Conservation (phyloP, 2,888 invertebrate species). For the Parnassius smintheus region DNA sequence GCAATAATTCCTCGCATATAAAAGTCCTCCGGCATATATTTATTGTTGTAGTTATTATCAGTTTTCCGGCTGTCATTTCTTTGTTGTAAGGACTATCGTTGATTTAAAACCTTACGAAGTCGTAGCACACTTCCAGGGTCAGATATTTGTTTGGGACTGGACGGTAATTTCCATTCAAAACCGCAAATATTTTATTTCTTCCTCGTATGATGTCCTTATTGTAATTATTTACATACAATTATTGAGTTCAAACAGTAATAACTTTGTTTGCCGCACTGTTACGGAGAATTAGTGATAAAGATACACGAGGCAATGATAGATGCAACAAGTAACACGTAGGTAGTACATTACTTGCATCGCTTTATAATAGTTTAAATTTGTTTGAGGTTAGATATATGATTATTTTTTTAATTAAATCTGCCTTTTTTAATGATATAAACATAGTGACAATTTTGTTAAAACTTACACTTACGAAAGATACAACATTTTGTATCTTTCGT, state of each 20-base stretch:
- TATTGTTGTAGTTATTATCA: slow-evolving; percentile 40
- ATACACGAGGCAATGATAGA: slow-evolving; percentile 25
- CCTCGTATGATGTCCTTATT: slow-evolving; percentile 19
- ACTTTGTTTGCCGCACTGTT: slow-evolving; percentile 25
- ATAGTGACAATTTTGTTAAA: too few species aligned
- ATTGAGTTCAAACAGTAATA: slow-evolving; percentile 27
- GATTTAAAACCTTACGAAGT: slow-evolving; percentile 45
- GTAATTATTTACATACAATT: slow-evolving; percentile 23
- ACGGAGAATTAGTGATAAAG: slow-evolving; percentile 23
- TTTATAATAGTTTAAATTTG: slow-evolving; percentile 22
- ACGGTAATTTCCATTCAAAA: slow-evolving; percentile 42
- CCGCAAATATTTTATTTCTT: slow-evolving; percentile 36
- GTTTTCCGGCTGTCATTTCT: slow-evolving; percentile 46
- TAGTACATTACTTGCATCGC: slow-evolving; percentile 16
- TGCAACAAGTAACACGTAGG: slow-evolving; percentile 25
- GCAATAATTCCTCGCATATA: slow-evolving; percentile 8
- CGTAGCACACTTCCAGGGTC: slow-evolving; percentile 51
- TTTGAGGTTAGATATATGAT: slow-evolving; percentile 5
- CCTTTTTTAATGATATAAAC: neutral
- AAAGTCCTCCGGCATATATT: slow-evolving; percentile 29
- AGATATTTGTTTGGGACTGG: slow-evolving; percentile 47
- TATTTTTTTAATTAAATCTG: neutral
- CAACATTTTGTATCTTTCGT: too few species aligned
- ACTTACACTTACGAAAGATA: too few species aligned
- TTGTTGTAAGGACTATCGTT: slow-evolving; percentile 54